Base-by-base conservation (phyloP, 2,797 vertebrate species). In the Xenentodon cancila region DNA sequence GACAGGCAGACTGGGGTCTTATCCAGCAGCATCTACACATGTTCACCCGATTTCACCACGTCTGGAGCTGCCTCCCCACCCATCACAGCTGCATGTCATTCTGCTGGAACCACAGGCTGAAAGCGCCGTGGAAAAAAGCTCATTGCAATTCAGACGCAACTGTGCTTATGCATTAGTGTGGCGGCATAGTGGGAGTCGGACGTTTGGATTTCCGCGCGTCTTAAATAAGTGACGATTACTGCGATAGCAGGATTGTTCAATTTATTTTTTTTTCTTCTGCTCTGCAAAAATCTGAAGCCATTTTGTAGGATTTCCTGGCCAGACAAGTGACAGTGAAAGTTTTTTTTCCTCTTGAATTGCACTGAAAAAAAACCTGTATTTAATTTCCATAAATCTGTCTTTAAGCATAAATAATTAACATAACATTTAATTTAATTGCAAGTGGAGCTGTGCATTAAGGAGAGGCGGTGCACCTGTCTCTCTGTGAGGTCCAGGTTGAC, bases 401-500 rank as follows among this genome's bases (percentile, higher is more conserved):
- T 12, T 13, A 3, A 40, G 13, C 13, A 16, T 40, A 11, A 19
- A 46, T 46, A 19, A 43, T 64, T 19, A 30, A 20, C 19, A 3
- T 42, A 32, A 30, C 45, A 48, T 19, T 42, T 40, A 4, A 44
- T 8, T 48, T 40, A n/a, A 48, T 42, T 17, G 30, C 22, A n/a
- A 12, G 13, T 15, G 43, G 21, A 55, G 25, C 9, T 16, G 18
- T 25, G 37, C 15, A 11, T 16, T 16, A n/a, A 20, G 32, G 16
- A 34, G 45, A 53, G 44, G 45, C 0, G 16, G n/a, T 0, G 44
- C 88, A 99, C 97, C 93, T 99, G 97, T 94, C 97, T 94, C 87
- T 99, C 97, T 0, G 97, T 99, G 89, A 99, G 96, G 82, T 99
- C 97, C 87, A 99, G 94, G 90, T 98, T 99, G 66, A 99, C 97